Conservation (phyloP, 2,888 invertebrate genomes). For the Adelognathus sp. region DNA sequence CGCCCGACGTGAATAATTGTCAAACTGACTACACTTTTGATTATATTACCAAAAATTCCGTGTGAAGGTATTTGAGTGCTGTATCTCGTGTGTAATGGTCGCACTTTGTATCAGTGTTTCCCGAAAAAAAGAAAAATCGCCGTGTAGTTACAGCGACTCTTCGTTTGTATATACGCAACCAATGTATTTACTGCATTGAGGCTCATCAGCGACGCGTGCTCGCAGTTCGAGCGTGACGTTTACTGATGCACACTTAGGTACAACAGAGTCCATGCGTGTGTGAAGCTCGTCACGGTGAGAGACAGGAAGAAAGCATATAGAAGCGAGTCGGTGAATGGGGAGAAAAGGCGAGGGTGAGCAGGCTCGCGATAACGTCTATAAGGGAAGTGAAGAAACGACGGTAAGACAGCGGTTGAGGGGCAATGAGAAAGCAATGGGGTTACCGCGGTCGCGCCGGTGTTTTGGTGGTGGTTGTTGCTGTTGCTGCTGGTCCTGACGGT, state of each 20-base stretch:
- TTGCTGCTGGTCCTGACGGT: constrained; percentile 45
- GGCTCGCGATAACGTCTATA: constrained; percentile 38
- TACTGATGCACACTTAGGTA: background rate
- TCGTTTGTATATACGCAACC: background rate
- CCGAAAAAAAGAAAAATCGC: background rate
- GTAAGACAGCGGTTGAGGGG: constrained; percentile 48
- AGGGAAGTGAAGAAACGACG: constrained; percentile 40
- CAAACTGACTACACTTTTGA: no score
- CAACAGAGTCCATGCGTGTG: no score
- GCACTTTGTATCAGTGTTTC: background rate
- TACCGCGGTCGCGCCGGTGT: constrained; percentile 13
- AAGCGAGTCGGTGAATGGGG: constrained; percentile 2
- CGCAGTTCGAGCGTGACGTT: constrained; percentile 37
- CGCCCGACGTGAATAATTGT: no score
- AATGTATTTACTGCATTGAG: background rate
- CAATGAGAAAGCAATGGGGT: constrained; percentile 56
- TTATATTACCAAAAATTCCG: no score
- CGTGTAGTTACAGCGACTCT: background rate
- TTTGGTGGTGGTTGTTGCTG: constrained; percentile 39
- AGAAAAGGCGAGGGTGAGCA: constrained; percentile 12
- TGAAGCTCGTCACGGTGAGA: no score
- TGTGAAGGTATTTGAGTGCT: no score
- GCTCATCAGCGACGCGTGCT: constrained; percentile 52
- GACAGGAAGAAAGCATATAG: constrained; percentile 8
- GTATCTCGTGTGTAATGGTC: no score